A percentile compares a stretch with the other conserved stretches of the same genome.
Evolutionary conservation across 2,888 invertebrate genomes (phyloP).

Genomic region (Tenodera sinensis): DNA sequence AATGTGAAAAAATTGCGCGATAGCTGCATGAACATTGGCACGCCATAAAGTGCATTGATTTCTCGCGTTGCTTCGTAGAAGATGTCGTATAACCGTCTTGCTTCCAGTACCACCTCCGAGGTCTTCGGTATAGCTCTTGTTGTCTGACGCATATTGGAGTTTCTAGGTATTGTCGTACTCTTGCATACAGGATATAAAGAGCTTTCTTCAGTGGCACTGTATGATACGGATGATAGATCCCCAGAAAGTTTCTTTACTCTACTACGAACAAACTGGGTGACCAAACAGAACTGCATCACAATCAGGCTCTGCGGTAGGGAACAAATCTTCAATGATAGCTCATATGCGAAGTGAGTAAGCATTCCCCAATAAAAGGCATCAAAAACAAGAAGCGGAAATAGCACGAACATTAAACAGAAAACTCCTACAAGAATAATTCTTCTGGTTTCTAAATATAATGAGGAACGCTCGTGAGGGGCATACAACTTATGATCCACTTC

Average conservation of each 20-base stretch:
- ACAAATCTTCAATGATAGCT: not conserved
- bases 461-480: not conserved
- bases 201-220: not conserved
- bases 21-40: not conserved
- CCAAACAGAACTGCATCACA: not conserved
- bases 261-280: not conserved
- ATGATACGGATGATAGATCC: not conserved
- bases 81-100: not conserved
- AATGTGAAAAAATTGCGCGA: not conserved
- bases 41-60: not conserved
- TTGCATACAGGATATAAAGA: not conserved
- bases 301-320: not conserved
- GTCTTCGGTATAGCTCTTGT: not conserved
- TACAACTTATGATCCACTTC: not conserved
- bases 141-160: not conserved
- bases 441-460: not conserved
- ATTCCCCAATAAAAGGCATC: not conserved
- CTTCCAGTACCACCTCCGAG: not conserved
- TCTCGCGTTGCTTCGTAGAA: not conserved
- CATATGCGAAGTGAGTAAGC: not conserved
- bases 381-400: not conserved
- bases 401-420: not conserved
- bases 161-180: not conserved
- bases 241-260: not conserved
- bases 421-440: not conserved